phyloP scores from a whole-genome alignment of 2,888 invertebrate genomes.

The Cyrtodaria siliqua region DNA sequence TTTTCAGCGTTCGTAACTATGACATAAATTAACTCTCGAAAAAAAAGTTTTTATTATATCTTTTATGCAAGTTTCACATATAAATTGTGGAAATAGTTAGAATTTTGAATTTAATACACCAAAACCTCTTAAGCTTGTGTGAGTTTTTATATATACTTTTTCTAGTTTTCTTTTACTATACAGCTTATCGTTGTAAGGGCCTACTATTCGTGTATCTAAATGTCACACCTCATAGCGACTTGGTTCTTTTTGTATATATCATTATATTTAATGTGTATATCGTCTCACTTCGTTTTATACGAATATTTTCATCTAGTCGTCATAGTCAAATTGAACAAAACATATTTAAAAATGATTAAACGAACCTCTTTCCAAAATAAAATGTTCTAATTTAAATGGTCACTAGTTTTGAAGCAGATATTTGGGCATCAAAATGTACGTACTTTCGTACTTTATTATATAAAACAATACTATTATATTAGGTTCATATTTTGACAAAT shows the following conservation, averaged over 20 bases:
- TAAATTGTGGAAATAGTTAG: too few relatives aligned
- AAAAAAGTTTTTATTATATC: too few relatives aligned
- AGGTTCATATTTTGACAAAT: neutral
- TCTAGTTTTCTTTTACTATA: neutral
- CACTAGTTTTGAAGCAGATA: neutral
- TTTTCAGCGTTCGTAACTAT: too few relatives aligned
- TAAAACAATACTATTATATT: neutral
- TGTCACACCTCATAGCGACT: constrained; percentile 17
- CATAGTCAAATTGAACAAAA: too few relatives aligned
- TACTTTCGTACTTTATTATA: neutral
- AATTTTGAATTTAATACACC: neutral
- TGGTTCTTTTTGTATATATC: constrained; percentile 45
- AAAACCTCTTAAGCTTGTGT: neutral
- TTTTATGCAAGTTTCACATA: too few relatives aligned
- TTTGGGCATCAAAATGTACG: neutral
- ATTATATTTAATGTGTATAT: constrained; percentile 35
- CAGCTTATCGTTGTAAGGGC: constrained; percentile 44
- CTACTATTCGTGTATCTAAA: constrained; percentile 6
- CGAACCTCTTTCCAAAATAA: neutral
- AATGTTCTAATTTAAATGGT: neutral
- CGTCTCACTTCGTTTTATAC: neutral
- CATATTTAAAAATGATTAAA: neutral
- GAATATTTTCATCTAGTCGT: too few relatives aligned
- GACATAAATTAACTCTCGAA: too few relatives aligned
- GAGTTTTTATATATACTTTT: neutral